Evolutionary conservation across 2,113 vertebrate species (phyloP).

Genomic region (Rhynchomys soricoides): DNA sequence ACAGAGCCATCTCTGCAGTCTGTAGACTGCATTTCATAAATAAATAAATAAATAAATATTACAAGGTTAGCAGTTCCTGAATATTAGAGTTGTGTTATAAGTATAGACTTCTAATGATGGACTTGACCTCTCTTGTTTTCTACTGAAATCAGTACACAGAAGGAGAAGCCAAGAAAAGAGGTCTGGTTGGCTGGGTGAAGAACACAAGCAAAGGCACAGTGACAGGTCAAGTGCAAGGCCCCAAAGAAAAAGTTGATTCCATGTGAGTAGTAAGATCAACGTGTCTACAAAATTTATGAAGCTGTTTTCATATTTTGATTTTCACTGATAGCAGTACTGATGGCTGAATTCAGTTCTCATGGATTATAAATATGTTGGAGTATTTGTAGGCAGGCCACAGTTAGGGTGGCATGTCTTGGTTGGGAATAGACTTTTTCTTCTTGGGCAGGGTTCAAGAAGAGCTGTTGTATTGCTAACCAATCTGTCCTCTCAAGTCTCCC

Average conservation of each 20-base stretch:
- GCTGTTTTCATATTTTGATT: conserved; percentile 3
- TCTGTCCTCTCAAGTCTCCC: neutral
- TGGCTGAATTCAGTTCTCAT: neutral
- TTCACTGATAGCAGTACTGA: neutral
- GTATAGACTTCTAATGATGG: conserved; percentile 3
- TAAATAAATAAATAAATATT: neutral
- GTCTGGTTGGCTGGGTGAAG: conserved; percentile 96
- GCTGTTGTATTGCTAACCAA: neutral
- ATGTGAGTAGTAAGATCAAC: conserved; percentile 90
- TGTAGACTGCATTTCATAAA: neutral
- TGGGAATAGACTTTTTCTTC: conserved; percentile 6
- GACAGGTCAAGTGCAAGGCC: conserved; percentile 94
- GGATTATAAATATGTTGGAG: neutral
- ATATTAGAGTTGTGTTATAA: neutral
- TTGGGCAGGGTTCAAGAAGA: neutral
- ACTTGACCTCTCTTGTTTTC: conserved; percentile 50
- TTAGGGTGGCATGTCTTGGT: neutral
- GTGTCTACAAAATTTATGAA: neutral
- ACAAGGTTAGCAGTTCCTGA: neutral
- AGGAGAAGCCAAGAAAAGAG: conserved; percentile 90
- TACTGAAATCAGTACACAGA: conserved; percentile 91
- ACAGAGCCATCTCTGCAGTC: neutral
- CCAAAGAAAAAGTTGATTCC: conserved; percentile 88
- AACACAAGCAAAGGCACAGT: conserved; percentile 93
- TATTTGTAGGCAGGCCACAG: neutral